These are phyloP conservation scores for Sycobia sp. DNA, from an alignment of 1,140 invertebrate species.

Conservation along the genomic window DNA sequence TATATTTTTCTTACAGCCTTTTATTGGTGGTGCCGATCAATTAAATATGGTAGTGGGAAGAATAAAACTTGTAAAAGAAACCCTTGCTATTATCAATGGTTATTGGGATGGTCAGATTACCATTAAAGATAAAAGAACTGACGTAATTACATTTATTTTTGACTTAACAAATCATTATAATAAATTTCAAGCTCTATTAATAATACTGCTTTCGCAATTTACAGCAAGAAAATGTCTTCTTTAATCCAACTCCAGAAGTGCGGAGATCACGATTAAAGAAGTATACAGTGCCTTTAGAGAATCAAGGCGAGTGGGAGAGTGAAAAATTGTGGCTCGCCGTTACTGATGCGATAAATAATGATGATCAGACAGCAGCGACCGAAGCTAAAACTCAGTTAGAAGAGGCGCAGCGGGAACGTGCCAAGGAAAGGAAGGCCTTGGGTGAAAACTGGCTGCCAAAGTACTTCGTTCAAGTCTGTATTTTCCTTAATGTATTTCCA, in stretches of 20 bases:
- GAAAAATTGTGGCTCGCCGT: constrained; percentile 86
- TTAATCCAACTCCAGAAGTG: constrained; percentile 74
- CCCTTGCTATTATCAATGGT: constrained; percentile 81
- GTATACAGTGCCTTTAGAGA: constrained; percentile 77
- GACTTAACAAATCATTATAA: no score
- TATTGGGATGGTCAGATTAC: constrained; percentile 90
- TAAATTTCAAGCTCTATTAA: no score
- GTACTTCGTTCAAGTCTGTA: constrained; percentile 71
- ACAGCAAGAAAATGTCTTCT: constrained; percentile 75
- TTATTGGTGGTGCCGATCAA: constrained; percentile 81
- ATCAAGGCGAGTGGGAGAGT: constrained; percentile 82
- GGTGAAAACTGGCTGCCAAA: constrained; percentile 71
- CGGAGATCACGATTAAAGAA: constrained; percentile 75
- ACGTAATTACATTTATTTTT: constrained; percentile 60
- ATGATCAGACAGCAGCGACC: constrained; percentile 82
- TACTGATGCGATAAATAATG: constrained; percentile 76
- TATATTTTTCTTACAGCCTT: constrained; percentile 68
- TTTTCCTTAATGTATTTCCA: background rate
- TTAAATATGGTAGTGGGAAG: constrained; percentile 85
- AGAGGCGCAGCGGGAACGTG: constrained; percentile 78
- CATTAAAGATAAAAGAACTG: constrained; percentile 79
- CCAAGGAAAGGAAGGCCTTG: constrained; percentile 69
- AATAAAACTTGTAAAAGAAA: constrained; percentile 87
- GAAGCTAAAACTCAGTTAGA: constrained; percentile 88
- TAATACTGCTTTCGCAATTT: no score